These are phyloP conservation scores for Hymenopus coronatus DNA, from an alignment of 2,888 invertebrate genomes.

Conservation along the genomic window DNA sequence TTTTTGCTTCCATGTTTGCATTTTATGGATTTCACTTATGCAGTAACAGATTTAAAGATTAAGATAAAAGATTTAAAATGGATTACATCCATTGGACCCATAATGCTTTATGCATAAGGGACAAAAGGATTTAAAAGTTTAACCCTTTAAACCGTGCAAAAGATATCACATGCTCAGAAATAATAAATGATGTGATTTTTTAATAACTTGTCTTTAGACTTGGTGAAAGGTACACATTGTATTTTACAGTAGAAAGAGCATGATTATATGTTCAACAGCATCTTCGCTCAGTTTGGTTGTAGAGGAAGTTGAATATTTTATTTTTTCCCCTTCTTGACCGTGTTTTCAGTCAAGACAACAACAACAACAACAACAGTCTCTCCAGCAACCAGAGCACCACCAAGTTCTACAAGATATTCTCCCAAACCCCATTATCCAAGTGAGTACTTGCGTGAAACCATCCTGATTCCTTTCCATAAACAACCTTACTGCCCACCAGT, in stretches of 20 bases:
- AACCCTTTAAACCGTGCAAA: no score
- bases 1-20: no score
- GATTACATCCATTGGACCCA: no score
- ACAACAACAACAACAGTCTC: neutral
- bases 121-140: no score
- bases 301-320: neutral
- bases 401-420: neutral
- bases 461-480: neutral
- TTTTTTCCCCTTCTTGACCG: neutral
- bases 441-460: neutral
- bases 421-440: neutral
- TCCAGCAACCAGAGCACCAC: neutral
- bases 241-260: neutral
- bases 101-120: no score
- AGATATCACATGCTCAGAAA: neutral
- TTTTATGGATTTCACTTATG: no score
- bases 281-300: slow-evolving; percentile 5
- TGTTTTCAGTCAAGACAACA: slow-evolving; percentile 13
- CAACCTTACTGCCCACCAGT: neutral
- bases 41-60: no score
- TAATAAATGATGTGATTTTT: neutral
- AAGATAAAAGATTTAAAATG: no score
- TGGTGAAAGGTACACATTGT: neutral
- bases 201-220: neutral
- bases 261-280: neutral